Base-by-base conservation (phyloP, 2,113 vertebrate species). In the Cyprinodon brontotheroides region DNA sequence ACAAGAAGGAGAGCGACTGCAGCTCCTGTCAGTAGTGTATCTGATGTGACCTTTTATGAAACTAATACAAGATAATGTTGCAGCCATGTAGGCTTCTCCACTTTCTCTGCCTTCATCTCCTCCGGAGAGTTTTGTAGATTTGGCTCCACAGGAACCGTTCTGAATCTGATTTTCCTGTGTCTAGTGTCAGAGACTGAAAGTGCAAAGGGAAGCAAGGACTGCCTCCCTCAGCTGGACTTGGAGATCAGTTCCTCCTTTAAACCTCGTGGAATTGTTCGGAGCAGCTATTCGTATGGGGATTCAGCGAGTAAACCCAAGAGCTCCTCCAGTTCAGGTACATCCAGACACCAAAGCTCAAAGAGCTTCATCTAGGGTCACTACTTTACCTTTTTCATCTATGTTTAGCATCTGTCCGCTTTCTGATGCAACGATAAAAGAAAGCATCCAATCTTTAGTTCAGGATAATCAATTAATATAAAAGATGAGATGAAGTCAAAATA, bases 111-210 rank as follows among this genome's bases (percentile, higher is more conserved):
- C 50, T 75, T 81, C 48, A 82, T 82, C 47, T 72, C 63, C 69
- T 75, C 53, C 61, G 77, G 66, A 86, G 72, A 74, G 36, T 69
- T 72, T 69, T 73, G 47, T 50, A 22, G 39, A 61, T 38, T 53
- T 45, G 13, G 20, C 20, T 81, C 78, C 60, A 63, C 68, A 50
- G 39, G 65, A 38, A 65, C 11, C 1, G 62, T 65, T 63, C 64
- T 65, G 40, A 81, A 61, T 45, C 36, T 20, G 72, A 7, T 22
- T 43, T 68, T 81, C 50, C 38, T 78, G 29, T 87, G 81, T 87
- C 71, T 40, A 93, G 92, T 92, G 50, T 93, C 90, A 0, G 93
- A 94, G 73, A 90, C 88, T 0, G 92, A 94, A 79, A 94, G 92
- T 64, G 45, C 83, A 47, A 94, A 92, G 68, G 92, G 92, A 67